These are phyloP conservation scores for Alcis repandata DNA, from an alignment of 2,888 invertebrate genomes.

Conservation along the genomic window DNA sequence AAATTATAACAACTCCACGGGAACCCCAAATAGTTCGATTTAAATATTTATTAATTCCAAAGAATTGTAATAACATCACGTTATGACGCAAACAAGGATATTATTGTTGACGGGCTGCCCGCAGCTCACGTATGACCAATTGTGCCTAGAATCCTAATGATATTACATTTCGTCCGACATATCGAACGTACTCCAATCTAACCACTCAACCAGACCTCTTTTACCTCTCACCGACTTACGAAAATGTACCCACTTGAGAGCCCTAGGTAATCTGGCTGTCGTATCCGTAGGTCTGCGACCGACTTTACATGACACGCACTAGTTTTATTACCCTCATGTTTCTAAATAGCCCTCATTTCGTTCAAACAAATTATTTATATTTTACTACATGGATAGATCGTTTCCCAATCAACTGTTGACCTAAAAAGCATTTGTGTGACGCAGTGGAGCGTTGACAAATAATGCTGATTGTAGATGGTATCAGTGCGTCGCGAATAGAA, in stretches of 20 bases:
- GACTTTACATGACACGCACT: conserved; percentile 83
- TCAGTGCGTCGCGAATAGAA: conserved; percentile 63
- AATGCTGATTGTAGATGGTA: conserved; percentile 66
- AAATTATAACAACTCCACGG: conserved; percentile 15
- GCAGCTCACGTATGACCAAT: conserved; percentile 78
- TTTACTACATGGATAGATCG: conserved; percentile 83
- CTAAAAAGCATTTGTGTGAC: conserved; percentile 83
- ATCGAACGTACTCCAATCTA: conserved; percentile 57
- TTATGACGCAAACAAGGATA: conserved; percentile 70
- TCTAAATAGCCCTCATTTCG: conserved; percentile 86
- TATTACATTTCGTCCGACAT: conserved; percentile 70
- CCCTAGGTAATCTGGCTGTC: conserved; percentile 63
- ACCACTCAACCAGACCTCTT: conserved; percentile 65
- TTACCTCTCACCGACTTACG: conserved; percentile 52
- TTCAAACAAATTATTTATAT: conserved; percentile 85
- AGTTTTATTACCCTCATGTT: conserved; percentile 87
- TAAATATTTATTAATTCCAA: conserved; percentile 51
- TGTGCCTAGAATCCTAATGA: conserved; percentile 80
- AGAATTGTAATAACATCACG: conserved; percentile 61
- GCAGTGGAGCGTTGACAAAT: conserved; percentile 81
- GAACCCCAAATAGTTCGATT: conserved; percentile 44
- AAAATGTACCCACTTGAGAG: conserved; percentile 53
- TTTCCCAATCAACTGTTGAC: conserved; percentile 84
- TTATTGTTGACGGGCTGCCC: conserved; percentile 66
- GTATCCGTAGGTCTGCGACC: conserved; percentile 74